Evolutionary conservation across 1,140 invertebrate genomes (phyloP).

Genomic region (Lycorma delicatula): DNA sequence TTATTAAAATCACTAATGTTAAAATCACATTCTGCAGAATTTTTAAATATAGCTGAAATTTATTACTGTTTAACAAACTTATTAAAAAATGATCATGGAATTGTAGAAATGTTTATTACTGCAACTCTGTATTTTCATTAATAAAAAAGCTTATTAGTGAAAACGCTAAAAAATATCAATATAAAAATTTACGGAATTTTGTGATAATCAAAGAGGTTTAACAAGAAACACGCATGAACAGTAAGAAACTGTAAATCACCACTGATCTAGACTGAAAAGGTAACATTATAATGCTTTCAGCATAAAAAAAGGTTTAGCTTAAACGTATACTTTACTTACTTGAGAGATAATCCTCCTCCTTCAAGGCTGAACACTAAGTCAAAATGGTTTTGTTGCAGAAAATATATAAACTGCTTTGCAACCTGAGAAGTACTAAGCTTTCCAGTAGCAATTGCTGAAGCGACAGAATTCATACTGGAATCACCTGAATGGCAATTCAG

Average conservation of each 20-base stretch:
- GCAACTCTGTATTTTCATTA: no score
- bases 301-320: neutral
- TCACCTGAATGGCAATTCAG: constrained; percentile 17
- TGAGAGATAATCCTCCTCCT: constrained; percentile 40
- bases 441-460: constrained; percentile 17
- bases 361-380: constrained; percentile 54
- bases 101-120: no score
- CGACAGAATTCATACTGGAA: constrained; percentile 13
- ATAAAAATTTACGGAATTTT: no score
- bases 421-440: constrained; percentile 6
- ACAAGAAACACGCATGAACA: neutral
- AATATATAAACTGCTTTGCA: constrained; percentile 15
- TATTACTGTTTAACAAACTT: no score
- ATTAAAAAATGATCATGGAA: no score
- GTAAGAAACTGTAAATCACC: neutral
- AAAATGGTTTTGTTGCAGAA: constrained; percentile 35
- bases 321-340: neutral
- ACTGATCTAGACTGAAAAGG: neutral
- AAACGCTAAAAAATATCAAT: no score
- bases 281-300: neutral
- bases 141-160: no score
- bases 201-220: neutral
- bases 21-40: no score
- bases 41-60: no score
- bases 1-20: no score